Conservation (phyloP, 2,888 invertebrate genomes). For the Cetonia aurata region DNA sequence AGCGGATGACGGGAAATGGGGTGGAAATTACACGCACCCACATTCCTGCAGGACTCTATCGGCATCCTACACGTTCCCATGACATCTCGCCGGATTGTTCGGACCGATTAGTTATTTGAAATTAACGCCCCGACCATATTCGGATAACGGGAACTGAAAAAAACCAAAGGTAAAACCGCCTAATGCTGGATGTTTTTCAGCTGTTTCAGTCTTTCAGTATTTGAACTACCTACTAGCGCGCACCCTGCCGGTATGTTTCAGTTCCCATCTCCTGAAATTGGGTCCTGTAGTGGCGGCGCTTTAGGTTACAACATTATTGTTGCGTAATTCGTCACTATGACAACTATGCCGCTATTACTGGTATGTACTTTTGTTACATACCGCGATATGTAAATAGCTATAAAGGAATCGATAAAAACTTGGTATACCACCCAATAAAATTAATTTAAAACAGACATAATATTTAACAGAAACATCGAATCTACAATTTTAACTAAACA, state of each 20-base stretch:
- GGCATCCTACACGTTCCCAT: constrained; percentile 53
- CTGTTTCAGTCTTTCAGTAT: constrained; percentile 36
- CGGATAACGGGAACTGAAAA: constrained; percentile 30
- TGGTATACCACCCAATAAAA: no score
- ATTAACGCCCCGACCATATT: constrained; percentile 11
- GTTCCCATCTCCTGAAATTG: constrained; percentile 27
- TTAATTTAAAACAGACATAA: no score
- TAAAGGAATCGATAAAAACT: no score
- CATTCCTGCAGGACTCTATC: constrained; percentile 53
- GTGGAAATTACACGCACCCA: constrained; percentile 53
- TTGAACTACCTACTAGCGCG: constrained; percentile 41
- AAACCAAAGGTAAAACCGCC: constrained; percentile 36
- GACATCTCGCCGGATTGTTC: constrained; percentile 15
- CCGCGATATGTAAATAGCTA: no score
- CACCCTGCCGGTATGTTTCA: constrained; percentile 42
- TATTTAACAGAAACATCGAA: no score
- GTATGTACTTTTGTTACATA: no score
- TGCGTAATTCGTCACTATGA: constrained; percentile 65
- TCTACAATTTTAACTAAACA: no score
- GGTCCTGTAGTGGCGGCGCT: constrained; percentile 61
- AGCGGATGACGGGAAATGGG: constrained; percentile 52
- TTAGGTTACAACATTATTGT: constrained; percentile 62
- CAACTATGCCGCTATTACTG: constrained; percentile 52
- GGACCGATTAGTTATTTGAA: no score
- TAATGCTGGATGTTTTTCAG: constrained; percentile 32